Evolutionary conservation across 2,113 vertebrate species (phyloP), one percentile per base, ranked within the genome.

Genomic region (Aptenodytes patagonicus): DNA sequence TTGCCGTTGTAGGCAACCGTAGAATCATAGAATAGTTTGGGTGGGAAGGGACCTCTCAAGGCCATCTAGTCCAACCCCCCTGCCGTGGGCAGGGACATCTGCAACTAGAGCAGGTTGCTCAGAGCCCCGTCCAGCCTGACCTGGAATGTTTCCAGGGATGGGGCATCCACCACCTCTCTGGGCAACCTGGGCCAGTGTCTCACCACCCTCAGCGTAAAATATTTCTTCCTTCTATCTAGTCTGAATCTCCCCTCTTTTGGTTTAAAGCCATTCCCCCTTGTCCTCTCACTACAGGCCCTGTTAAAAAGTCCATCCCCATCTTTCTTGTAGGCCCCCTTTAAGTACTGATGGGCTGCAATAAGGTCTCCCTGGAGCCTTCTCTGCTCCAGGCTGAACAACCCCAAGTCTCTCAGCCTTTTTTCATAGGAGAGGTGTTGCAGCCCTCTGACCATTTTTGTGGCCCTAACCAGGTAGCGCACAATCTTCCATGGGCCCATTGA

Each of bases 201-300:
- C 42, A 16, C 42, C 42, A 7, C 42, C 42, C 42, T 42, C 18
- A 49, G 0, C 0, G 1, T 47, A 18, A 72, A 57, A 0, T 13
- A 13, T 40, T 10, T 29, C 12, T 47, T 34, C 66, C 15, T 72
- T 12, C 3, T 28, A 19, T 18, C 49, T 10, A 17, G 9, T 31
- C 42, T 42, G 4, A 42, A 42, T 58, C 21, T 65, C 0, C 22
- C 42, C 51, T 73, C 17, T 8, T 73, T 25, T 16, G 36, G 42
- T 57, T 42, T 49, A 12, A 47, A 80, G 5, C n/a, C 51, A 21
- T 65, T 12, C 11, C 25, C 31, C 31, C 42, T 73, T 31, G 60
- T 42, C 24, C 40, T 61, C 1, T 70, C 1, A 1, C 40, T 8
- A 5, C 47, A 52, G 32, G 13, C 20, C 14, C 55, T 42, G 2